Base-by-base conservation (phyloP, 2,888 invertebrate genomes). In the Bugulina stolonifera region DNA sequence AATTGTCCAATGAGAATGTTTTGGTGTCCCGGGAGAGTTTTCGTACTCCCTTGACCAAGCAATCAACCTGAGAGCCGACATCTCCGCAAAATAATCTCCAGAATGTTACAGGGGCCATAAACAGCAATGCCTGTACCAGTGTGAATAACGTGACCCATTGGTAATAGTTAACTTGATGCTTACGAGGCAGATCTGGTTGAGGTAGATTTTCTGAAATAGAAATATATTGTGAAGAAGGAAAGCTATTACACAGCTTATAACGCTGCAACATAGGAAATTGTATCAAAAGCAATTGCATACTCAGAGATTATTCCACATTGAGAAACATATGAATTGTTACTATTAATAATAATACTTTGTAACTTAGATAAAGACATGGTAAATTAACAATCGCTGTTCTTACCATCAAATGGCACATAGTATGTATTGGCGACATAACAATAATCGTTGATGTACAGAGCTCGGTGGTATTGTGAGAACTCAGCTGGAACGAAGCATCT, bases 401-500 rank as follows among this genome's bases (percentile, higher is more conserved):
- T 55, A 64, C 64, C 29, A 32, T 34, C 32, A 14, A 64, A 32
- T 29, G 64, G 32, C n/a, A 64, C 64, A 64, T 22, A 25, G 32
- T 64, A 64, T 14, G 64, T 64, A 32, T n/a, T 64, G 32, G 14
- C 3, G 27, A 64, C n/a, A 27, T 29, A 64, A 27, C 64, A 64
- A n/a, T 64, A 64, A 32, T 64, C 64, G 32, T 64, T 64, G 64
- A 64, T 27, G n/a, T 64, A 64, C 14, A 34, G 18, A 25, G 29
- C 27, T n/a, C 27, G 27, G 29, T 64, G 64, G 64, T 32, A 64
- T 18, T 43, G 43, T 29, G 64, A 25, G 32, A 64, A 64, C 32
- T 64, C 64, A 18, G 64, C 27, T 18, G 64, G 64, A 2, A 27
- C 27, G 64, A 32, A 64, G 32, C 64, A 64, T 64, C 34, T 22